A percentile compares a stretch with the other conserved stretches of the same genome.
Conservation (phyloP, 2,888 invertebrate genomes). For the Endotricha flammealis region DNA sequence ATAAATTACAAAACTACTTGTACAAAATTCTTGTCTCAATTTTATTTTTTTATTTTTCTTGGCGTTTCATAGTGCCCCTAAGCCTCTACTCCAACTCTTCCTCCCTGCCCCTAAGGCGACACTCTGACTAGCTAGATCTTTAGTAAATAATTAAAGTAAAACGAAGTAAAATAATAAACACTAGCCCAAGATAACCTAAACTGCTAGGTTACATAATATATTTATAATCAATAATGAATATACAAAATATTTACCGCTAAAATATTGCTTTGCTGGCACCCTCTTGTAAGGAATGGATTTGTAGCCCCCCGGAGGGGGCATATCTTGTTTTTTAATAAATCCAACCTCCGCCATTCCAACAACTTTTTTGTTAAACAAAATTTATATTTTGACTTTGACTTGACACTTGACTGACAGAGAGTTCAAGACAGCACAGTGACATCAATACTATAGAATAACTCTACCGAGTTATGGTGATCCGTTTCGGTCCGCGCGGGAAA, state of each 20-base stretch:
- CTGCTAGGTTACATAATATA: constrained; percentile 55
- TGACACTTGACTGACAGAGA: constrained; percentile 21
- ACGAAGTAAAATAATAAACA: constrained; percentile 8
- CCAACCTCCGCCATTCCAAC: constrained; percentile 46
- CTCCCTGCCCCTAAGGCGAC: too few species aligned
- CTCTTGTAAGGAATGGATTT: constrained; percentile 84
- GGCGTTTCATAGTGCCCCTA: too few species aligned
- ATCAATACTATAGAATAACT: too few species aligned
- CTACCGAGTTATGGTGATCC: too few species aligned
- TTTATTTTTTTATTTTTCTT: too few species aligned
- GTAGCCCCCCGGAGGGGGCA: constrained; percentile 96
- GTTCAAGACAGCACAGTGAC: too few species aligned
- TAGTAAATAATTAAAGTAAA: neutral
- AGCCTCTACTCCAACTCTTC: too few species aligned
- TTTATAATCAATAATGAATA: constrained; percentile 8
- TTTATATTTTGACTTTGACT: constrained; percentile 15
- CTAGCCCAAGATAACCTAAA: constrained; percentile 38
- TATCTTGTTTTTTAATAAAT: constrained; percentile 83
- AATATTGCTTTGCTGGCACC: constrained; percentile 83
- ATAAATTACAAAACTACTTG: too few species aligned
- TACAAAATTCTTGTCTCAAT: too few species aligned
- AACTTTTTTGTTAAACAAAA: constrained; percentile 22
- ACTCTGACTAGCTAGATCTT: too few species aligned
- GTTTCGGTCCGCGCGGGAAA: too few species aligned
- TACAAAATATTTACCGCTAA: constrained; percentile 78